A percentile compares a stretch with the other conserved stretches of the same genome.
phyloP scores from a whole-genome alignment of 53 echinoderm and acorn worm species.

The Stichopus horrens region DNA sequence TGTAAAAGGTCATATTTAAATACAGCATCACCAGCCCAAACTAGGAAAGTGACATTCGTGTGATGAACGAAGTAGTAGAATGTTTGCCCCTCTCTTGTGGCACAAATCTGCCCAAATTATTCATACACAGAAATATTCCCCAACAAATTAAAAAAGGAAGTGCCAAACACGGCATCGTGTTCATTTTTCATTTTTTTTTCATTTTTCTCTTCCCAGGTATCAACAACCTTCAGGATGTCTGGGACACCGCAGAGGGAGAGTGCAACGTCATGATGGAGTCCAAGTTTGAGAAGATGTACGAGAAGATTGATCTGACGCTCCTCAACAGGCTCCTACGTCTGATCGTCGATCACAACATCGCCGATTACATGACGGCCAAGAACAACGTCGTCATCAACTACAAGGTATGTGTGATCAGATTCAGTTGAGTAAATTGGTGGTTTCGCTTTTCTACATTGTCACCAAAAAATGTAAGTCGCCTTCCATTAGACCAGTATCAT shows the following conservation, averaged over 20 bases:
- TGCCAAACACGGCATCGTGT: too few species aligned
- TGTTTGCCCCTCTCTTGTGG: too few species aligned
- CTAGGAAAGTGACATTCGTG: too few species aligned
- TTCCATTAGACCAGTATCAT: too few species aligned
- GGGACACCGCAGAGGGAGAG: conserved; percentile 94
- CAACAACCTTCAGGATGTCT: conserved; percentile 98
- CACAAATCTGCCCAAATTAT: too few species aligned
- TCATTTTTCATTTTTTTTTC: background rate
- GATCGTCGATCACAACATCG: conserved; percentile 98
- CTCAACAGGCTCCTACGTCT: conserved; percentile 98
- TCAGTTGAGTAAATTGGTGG: background rate
- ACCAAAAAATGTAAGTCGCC: too few species aligned
- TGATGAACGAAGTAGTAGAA: too few species aligned
- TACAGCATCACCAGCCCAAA: too few species aligned
- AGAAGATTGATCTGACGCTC: conserved; percentile 98
- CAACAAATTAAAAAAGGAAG: too few species aligned
- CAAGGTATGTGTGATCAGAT: conserved; percentile 65
- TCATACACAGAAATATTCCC: too few species aligned
- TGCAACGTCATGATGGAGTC: conserved; percentile 99
- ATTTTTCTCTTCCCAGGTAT: conserved; percentile 59
- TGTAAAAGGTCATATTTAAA: too few species aligned
- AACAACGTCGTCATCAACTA: conserved; percentile 99
- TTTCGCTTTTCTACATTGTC: too few species aligned
- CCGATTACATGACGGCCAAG: conserved; percentile 99
- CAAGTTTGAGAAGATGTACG: conserved; percentile 98